phyloP scores from a whole-genome alignment of 2,797 vertebrate species.

The Sebastes umbrosus region DNA sequence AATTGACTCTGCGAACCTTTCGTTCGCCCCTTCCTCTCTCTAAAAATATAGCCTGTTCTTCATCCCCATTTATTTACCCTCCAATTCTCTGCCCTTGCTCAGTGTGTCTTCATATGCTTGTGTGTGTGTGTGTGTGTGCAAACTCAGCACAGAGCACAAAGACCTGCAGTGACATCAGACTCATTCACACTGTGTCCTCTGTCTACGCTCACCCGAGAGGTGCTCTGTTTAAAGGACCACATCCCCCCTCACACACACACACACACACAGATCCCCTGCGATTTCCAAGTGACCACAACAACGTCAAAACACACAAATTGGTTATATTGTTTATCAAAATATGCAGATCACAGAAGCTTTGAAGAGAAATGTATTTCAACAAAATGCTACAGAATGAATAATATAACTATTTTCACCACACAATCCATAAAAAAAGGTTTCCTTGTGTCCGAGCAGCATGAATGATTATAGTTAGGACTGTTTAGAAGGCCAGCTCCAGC shows the following conservation, averaged over 20 bases:
- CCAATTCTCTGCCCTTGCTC: constrained; percentile 15
- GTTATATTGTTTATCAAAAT: constrained; percentile 14
- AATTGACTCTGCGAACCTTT: not conserved
- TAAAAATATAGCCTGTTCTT: constrained; percentile 32
- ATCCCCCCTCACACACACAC: not conserved
- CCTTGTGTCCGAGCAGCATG: constrained; percentile 15
- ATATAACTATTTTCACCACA: not conserved
- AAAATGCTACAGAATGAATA: not conserved
- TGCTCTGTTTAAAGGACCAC: constrained; percentile 65
- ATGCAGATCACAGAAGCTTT: not conserved
- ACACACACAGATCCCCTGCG: constrained; percentile 16
- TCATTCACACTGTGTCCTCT: constrained; percentile 75
- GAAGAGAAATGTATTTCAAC: not conserved
- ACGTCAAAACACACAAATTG: constrained; percentile 27
- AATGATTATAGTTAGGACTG: constrained; percentile 1
- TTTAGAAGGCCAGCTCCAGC: constrained; percentile 22
- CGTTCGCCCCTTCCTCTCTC: constrained; percentile 3
- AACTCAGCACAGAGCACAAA: constrained; percentile 76
- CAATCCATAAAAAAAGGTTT: not conserved
- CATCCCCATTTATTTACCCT: constrained; percentile 15
- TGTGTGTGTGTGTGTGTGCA: constrained; percentile 29
- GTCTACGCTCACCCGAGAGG: constrained; percentile 60
- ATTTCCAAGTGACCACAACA: constrained; percentile 46
- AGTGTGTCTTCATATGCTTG: constrained; percentile 30
- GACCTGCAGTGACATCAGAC: constrained; percentile 75